Evolutionary conservation across 2,888 invertebrate genomes (phyloP).

Genomic region (Slavum lentiscoides): DNA sequence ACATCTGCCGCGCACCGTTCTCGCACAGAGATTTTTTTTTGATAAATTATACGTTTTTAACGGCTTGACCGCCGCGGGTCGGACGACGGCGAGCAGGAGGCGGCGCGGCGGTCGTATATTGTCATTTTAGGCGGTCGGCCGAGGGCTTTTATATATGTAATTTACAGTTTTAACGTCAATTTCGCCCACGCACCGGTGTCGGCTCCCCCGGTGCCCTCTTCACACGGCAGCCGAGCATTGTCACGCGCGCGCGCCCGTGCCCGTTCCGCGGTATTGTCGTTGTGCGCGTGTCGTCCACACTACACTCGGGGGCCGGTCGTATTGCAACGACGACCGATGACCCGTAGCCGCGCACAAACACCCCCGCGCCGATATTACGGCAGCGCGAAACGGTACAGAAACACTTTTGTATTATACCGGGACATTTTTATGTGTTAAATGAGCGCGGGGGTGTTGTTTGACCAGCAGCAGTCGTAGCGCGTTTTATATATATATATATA

Average conservation of each 20-base stretch:
- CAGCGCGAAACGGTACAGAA: too few species aligned
- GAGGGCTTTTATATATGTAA: slow-evolving; percentile 21
- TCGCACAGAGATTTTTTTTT: slow-evolving; percentile 32
- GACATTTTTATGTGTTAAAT: slow-evolving; percentile 29
- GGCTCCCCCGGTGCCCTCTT: neutral
- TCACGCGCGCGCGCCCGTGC: neutral
- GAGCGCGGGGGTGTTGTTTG: too few species aligned
- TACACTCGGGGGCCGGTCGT: neutral
- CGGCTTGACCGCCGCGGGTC: slow-evolving; percentile 37
- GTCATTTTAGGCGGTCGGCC: slow-evolving; percentile 19
- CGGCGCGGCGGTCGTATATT: slow-evolving; percentile 1
- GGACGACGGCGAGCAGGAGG: neutral
- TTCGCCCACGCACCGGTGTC: slow-evolving; percentile 47
- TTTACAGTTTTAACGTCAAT: slow-evolving; percentile 53
- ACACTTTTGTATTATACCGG: slow-evolving; percentile 16
- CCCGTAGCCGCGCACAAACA: neutral
- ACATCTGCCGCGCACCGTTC: slow-evolving; percentile 40
- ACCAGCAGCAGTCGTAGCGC: too few species aligned
- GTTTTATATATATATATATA: too few species aligned
- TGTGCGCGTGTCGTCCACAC: neutral
- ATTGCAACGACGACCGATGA: slow-evolving; percentile 23
- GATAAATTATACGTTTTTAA: slow-evolving; percentile 50
- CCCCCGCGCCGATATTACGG: neutral
- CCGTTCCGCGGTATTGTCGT: neutral
- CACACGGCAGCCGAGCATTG: neutral